Conservation (phyloP, 2,797 vertebrate species). For the Brachymystax lenok region DNA sequence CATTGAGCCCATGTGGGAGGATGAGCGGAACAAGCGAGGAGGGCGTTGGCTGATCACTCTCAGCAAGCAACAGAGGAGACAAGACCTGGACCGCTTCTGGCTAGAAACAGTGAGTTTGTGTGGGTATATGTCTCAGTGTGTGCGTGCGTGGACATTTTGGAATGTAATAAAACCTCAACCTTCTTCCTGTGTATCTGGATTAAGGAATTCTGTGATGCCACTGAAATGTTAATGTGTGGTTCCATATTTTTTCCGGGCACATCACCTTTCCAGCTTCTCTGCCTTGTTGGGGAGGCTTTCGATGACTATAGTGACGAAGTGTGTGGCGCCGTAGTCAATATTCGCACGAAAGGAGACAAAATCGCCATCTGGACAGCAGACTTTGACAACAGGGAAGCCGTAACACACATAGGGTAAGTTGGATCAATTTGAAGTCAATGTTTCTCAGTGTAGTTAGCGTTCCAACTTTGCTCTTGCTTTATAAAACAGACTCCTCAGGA, state of each 20-base stretch:
- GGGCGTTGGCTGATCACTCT: slow-evolving; percentile 97
- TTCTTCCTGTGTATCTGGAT: not conserved
- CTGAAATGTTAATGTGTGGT: not conserved
- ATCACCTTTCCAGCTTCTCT: slow-evolving; percentile 83
- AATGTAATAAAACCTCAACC: not conserved
- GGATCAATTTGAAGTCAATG: not conserved
- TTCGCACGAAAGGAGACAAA: slow-evolving; percentile 98
- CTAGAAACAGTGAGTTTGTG: slow-evolving; percentile 90
- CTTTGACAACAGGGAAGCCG: slow-evolving; percentile 93
- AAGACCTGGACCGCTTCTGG: slow-evolving; percentile 98
- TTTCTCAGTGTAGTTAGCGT: not conserved
- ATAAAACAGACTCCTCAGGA: not conserved
- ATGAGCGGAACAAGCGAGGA: slow-evolving; percentile 95
- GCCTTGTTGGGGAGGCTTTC: slow-evolving; percentile 98
- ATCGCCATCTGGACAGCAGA: slow-evolving; percentile 98
- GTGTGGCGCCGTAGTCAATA: slow-evolving; percentile 96
- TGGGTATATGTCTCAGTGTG: slow-evolving; percentile 6
- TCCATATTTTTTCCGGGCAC: not conserved
- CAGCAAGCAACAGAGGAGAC: slow-evolving; percentile 95
- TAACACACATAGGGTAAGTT: slow-evolving; percentile 97
- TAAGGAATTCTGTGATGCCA: not conserved
- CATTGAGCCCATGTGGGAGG: slow-evolving; percentile 99
- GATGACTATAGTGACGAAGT: slow-evolving; percentile 96
- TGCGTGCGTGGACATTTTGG: slow-evolving; percentile 11
- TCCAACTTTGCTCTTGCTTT: not conserved